Evolutionary conservation across 2,113 vertebrate species (phyloP).

Genomic region (Petaurus breviceps): DNA sequence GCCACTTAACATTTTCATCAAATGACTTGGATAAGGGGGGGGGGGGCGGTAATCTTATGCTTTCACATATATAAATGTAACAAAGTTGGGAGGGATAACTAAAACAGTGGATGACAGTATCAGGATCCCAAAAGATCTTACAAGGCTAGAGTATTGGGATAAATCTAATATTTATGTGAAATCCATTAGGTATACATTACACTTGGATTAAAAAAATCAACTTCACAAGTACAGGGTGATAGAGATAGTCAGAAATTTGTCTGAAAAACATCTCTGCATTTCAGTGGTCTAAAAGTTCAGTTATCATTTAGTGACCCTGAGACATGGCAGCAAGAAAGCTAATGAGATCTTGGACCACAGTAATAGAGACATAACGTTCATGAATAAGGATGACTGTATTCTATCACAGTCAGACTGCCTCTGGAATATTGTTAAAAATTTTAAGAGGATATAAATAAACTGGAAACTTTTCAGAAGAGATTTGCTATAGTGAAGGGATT

Average conservation of each 20-base stretch:
- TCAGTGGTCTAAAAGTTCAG: neutral
- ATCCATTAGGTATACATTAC: neutral
- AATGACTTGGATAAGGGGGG: neutral
- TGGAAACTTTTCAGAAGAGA: neutral
- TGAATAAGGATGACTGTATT: neutral
- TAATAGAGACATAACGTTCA: neutral
- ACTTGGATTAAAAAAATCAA: neutral
- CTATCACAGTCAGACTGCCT: neutral
- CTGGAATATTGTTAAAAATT: neutral
- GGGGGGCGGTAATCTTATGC: neutral
- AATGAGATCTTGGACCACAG: neutral
- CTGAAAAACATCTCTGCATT: neutral
- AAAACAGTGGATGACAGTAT: neutral
- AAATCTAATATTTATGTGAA: neutral
- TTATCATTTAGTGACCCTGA: neutral
- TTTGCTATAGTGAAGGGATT: neutral
- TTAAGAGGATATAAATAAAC: neutral
- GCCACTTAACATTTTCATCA: neutral
- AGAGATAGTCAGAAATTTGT: neutral
- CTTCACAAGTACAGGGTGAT: neutral
- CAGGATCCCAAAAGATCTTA: neutral
- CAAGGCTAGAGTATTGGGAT: neutral
- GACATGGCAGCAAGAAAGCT: neutral
- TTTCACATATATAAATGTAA: neutral
- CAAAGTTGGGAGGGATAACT: neutral